Evolutionary conservation across 2,888 invertebrate species (phyloP).

Genomic region (Villa cingulata): DNA sequence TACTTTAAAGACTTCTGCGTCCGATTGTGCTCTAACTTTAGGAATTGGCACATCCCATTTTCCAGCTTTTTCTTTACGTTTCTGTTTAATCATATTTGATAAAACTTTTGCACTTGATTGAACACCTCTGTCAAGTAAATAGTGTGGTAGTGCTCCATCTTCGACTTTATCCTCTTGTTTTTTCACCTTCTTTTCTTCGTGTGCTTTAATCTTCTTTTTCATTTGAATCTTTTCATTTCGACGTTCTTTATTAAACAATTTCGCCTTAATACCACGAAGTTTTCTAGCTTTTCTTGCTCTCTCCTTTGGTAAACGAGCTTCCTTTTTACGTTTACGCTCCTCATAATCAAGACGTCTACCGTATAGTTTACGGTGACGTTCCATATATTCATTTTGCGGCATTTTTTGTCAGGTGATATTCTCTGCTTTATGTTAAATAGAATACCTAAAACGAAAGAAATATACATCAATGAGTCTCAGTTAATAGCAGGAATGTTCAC

Average conservation of each 20-base stretch:
- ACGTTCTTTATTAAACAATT: conserved; percentile 91
- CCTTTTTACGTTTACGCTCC: conserved; percentile 88
- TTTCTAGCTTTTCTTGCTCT: conserved; percentile 81
- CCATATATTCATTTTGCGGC: conserved; percentile 99
- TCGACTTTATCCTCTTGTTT: conserved; percentile 71
- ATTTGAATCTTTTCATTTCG: conserved; percentile 98
- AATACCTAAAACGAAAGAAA: background rate
- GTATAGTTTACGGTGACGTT: conserved; percentile 89
- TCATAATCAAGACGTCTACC: conserved; percentile 96
- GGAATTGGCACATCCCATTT: conserved; percentile 99
- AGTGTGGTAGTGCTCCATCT: conserved; percentile 89
- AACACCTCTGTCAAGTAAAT: conserved; percentile 92
- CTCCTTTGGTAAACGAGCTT: conserved; percentile 88
- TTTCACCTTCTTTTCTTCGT: conserved; percentile 87
- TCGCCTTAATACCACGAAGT: conserved; percentile 91
- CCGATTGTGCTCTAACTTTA: conserved; percentile 92
- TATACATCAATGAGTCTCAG: background rate
- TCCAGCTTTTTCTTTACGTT: conserved; percentile 97
- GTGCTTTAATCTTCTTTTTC: conserved; percentile 96
- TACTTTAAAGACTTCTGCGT: conserved; percentile 92
- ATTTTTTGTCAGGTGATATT: conserved; percentile 42
- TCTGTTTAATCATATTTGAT: conserved; percentile 99
- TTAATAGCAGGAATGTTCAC: background rate
- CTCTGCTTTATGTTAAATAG: background rate
- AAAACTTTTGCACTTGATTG: conserved; percentile 89